Evolutionary conservation across 2,797 vertebrate species (phyloP).

Genomic region (Hozukius guyotensis): DNA sequence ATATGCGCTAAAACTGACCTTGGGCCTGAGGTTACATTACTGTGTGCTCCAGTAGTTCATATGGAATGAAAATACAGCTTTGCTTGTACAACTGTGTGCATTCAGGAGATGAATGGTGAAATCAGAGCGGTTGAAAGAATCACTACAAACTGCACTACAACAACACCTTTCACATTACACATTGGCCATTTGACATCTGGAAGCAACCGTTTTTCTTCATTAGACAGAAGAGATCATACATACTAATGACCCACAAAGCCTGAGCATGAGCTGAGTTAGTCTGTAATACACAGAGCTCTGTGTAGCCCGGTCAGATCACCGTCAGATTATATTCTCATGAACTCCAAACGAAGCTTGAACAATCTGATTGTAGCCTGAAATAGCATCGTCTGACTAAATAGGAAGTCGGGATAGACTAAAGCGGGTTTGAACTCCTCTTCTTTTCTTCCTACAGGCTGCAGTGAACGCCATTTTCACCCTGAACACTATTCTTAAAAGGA

Average conservation of each 20-base stretch:
- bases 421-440: background rate
- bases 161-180: background rate
- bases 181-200: background rate
- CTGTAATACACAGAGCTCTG: background rate
- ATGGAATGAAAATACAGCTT: conserved; percentile 22
- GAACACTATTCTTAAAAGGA: background rate
- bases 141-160: background rate
- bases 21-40: conserved; percentile 67
- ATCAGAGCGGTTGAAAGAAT: conserved; percentile 11
- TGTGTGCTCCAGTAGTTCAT: conserved; percentile 59
- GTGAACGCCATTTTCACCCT: background rate
- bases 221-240: background rate
- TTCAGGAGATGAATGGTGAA: conserved; percentile 19
- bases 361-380: background rate
- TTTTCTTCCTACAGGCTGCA: background rate
- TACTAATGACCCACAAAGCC: background rate
- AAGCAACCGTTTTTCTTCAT: background rate
- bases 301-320: background rate
- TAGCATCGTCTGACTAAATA: background rate
- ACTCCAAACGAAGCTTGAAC: background rate
- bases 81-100: background rate
- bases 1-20: conserved; percentile 41
- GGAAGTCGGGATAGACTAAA: background rate
- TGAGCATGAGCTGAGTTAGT: background rate
- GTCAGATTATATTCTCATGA: background rate